These are phyloP conservation scores for Globodera rostochiensis DNA, from an alignment of 1,140 invertebrate species.

Conservation along the genomic window DNA sequence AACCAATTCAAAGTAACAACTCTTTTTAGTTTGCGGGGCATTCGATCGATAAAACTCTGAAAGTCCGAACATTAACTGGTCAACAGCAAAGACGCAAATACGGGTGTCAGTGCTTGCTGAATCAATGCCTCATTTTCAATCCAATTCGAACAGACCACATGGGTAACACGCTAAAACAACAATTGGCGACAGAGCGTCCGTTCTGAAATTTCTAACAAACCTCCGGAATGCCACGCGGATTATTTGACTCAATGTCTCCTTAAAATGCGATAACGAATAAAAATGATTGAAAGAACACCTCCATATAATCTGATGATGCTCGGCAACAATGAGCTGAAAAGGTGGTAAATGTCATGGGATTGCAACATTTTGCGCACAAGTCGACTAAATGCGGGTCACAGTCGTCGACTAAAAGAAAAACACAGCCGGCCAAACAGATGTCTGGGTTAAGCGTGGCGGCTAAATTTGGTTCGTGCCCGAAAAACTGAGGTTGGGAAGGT, in stretches of 20 bases:
- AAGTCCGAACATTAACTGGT: neutral
- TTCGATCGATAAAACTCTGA: conserved; percentile 29
- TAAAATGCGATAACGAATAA: neutral
- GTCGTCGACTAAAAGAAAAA: conserved; percentile 37
- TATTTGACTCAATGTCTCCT: conserved; percentile 33
- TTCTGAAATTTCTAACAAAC: neutral
- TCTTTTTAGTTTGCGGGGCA: conserved; percentile 22
- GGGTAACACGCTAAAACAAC: conserved; percentile 28
- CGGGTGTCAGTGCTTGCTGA: conserved; percentile 21
- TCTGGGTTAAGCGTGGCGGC: conserved; percentile 23
- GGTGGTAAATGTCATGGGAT: neutral
- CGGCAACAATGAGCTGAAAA: conserved; percentile 17
- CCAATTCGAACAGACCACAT: conserved; percentile 34
- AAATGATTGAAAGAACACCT: conserved; percentile 11
- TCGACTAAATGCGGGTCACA: conserved; percentile 30
- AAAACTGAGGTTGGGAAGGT: neutral
- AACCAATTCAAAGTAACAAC: conserved; percentile 36
- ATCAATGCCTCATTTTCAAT: conserved; percentile 27
- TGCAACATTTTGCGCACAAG: neutral
- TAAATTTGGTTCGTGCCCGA: conserved; percentile 7
- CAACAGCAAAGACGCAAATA: neutral
- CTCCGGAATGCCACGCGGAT: conserved; percentile 35
- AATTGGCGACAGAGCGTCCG: too few species aligned
- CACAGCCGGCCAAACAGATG: conserved; percentile 42
- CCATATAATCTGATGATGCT: conserved; percentile 34